Percentiles rank a stretch among this genome's conserved stretches.
phyloP scores from a whole-genome alignment of 2,888 invertebrate genomes.

The Palloptera scutellata region DNA sequence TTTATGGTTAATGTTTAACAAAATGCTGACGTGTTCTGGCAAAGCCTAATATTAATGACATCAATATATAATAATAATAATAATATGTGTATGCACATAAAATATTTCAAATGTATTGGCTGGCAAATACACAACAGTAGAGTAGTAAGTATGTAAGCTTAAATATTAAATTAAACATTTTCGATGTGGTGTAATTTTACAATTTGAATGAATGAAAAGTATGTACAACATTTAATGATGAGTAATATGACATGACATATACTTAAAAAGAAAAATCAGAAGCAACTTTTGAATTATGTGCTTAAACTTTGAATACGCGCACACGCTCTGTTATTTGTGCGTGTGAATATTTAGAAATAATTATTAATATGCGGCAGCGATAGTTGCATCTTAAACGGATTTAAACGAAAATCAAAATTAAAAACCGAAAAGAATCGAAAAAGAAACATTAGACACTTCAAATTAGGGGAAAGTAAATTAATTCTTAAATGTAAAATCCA shows the following conservation, averaged over 20 bases:
- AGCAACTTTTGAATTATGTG: no score
- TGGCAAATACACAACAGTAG: background rate
- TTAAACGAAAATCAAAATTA: slow-evolving; percentile 1
- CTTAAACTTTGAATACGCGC: no score
- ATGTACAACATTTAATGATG: slow-evolving; percentile 16
- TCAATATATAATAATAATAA: no score
- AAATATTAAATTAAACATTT: background rate
- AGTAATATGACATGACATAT: slow-evolving; percentile 8
- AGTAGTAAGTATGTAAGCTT: background rate
- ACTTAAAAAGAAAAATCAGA: background rate
- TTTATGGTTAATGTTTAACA: slow-evolving; percentile 3
- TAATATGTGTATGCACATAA: no score
- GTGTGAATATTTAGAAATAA: no score
- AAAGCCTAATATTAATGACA: no score
- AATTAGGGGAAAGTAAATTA: background rate
- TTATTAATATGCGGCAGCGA: no score
- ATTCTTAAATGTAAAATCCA: slow-evolving; percentile 14
- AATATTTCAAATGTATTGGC: no score
- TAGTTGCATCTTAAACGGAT: background rate
- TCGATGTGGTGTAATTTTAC: background rate
- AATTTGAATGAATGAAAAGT: slow-evolving; percentile 10
- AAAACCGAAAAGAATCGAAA: background rate
- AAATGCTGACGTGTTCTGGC: no score
- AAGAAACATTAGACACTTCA: background rate
- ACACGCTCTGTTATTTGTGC: no score